These are phyloP conservation scores for Phataginus tricuspis DNA, from an alignment of 2,797 vertebrate genomes.

Conservation along the genomic window DNA sequence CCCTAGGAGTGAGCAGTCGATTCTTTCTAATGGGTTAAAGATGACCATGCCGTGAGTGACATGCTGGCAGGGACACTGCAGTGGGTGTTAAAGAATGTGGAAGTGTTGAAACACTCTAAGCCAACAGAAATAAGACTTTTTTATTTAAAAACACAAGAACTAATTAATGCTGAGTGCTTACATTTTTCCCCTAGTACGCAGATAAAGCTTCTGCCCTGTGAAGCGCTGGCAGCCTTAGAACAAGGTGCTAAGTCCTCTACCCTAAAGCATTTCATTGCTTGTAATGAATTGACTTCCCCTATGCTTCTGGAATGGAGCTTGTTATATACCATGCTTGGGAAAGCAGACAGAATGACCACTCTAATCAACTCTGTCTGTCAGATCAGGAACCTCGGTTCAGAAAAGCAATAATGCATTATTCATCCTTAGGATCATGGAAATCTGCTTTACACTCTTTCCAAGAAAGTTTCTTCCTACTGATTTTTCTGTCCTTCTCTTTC, in stretches of 20 bases:
- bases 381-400: not conserved
- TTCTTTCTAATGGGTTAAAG: not conserved
- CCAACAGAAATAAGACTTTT: not conserved
- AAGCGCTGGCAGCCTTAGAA: not conserved
- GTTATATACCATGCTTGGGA: not conserved
- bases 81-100: not conserved
- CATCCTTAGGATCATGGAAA: not conserved
- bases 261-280: fast-evolving
- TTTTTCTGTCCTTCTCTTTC: not conserved
- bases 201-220: fast-evolving
- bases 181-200: not conserved
- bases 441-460: fast-evolving
- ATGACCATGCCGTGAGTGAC: not conserved
- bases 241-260: not conserved
- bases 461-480: not conserved
- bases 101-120: not conserved
- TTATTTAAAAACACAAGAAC: not conserved
- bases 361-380: not conserved
- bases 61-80: not conserved
- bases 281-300: no score
- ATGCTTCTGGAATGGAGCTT: not conserved
- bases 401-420: not conserved
- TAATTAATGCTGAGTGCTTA: not conserved
- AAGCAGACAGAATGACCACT: fast-evolving
- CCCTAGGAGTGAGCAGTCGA: no score